Conservation (phyloP, 1,140 invertebrate genomes). For the Hypsibius dujardini region DNA sequence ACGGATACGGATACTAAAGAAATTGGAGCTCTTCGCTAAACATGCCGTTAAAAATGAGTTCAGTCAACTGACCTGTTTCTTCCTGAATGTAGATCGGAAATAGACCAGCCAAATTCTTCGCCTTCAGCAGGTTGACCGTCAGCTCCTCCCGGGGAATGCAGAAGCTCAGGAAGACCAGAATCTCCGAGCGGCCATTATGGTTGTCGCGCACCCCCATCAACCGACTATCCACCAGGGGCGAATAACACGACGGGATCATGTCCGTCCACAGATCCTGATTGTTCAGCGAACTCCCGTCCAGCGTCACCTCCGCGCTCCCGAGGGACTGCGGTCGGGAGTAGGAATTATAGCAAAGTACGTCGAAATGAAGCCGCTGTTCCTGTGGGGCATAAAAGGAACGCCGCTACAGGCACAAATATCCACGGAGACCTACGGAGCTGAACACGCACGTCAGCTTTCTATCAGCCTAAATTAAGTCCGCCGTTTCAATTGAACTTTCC, state of each 20-base stretch:
- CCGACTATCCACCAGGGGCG: not conserved
- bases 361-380: slow-evolving; percentile 16
- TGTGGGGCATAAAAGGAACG: not conserved
- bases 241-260: not conserved
- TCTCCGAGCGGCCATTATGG: not conserved
- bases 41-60: not conserved
- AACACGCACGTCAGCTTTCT: no score
- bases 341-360: not conserved
- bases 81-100: not conserved
- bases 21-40: not conserved
- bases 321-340: slow-evolving; percentile 7
- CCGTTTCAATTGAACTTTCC: no score
- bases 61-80: not conserved
- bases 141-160: slow-evolving; percentile 2
- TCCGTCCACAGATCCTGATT: not conserved
- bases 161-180: slow-evolving; percentile 12
- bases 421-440: no score
- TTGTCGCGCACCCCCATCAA: not conserved
- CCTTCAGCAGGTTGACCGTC: not conserved
- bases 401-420: no score
- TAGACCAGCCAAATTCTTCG: not conserved
- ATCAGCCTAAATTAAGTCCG: no score
- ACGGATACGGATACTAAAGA: no score
- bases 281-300: not conserved
- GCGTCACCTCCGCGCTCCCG: not conserved